Conservation (phyloP, 2,888 invertebrate genomes). For the Drosophila anomelani region DNA sequence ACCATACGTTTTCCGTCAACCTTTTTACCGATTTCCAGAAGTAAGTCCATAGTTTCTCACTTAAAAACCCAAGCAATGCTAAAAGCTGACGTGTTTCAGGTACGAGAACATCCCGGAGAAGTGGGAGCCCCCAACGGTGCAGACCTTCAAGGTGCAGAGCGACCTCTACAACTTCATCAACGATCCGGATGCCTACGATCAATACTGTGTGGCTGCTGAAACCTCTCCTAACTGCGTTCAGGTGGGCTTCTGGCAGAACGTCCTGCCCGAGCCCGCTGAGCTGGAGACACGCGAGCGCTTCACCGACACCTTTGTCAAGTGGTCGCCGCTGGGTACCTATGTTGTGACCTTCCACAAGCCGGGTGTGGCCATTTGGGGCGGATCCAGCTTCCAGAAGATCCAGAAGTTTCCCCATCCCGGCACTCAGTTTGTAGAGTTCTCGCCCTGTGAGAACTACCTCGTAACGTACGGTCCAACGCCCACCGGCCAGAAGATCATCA, state of each 20-base stretch:
- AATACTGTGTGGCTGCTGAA: constrained; percentile 95
- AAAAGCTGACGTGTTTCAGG: constrained; percentile 82
- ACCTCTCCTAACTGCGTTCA: constrained; percentile 90
- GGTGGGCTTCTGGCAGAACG: constrained; percentile 95
- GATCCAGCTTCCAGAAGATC: constrained; percentile 95
- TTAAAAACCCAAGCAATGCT: not conserved
- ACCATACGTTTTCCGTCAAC: constrained; percentile 97
- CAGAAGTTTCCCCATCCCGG: constrained; percentile 95
- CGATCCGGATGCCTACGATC: constrained; percentile 98
- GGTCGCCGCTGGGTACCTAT: constrained; percentile 99
- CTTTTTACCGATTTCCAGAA: constrained; percentile 98
- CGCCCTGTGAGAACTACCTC: constrained; percentile 98
- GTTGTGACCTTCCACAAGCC: constrained; percentile 97
- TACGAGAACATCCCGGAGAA: constrained; percentile 95
- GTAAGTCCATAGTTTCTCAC: constrained; percentile 85
- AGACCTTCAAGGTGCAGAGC: constrained; percentile 95
- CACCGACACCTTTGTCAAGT: constrained; percentile 98
- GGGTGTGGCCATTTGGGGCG: constrained; percentile 99
- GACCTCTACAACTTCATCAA: constrained; percentile 96
- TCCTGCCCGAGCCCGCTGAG: constrained; percentile 92
- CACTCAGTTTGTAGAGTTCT: constrained; percentile 98
- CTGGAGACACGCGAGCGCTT: constrained; percentile 94
- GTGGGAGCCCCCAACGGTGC: constrained; percentile 96
- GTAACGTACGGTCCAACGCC: constrained; percentile 96
- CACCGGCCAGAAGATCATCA: constrained; percentile 91